Conservation (phyloP, 2,888 invertebrate species). For the Cephus runcator region DNA sequence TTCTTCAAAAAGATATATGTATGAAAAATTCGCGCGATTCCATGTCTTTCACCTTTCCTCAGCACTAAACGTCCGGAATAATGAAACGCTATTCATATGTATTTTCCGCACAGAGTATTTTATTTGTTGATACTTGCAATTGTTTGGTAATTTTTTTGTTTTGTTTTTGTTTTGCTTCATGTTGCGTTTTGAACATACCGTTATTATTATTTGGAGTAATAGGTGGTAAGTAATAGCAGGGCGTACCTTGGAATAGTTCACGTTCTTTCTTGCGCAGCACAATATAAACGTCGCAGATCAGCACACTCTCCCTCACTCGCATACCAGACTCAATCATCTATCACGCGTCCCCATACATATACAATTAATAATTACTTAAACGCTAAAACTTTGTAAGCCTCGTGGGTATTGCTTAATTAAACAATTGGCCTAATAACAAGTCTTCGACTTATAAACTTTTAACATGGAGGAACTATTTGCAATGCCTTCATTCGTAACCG, state of each 20-base stretch:
- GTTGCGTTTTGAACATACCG: slow-evolving; percentile 56
- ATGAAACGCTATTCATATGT: slow-evolving; percentile 57
- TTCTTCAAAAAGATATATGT: background rate
- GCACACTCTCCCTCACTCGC: slow-evolving; percentile 51
- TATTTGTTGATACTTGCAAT: slow-evolving; percentile 56
- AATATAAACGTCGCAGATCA: slow-evolving; percentile 65
- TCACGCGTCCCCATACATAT: slow-evolving; percentile 36
- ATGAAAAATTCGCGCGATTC: slow-evolving; percentile 28
- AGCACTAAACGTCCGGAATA: slow-evolving; percentile 66
- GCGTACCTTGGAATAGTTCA: slow-evolving; percentile 66
- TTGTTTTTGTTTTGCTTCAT: slow-evolving; percentile 39
- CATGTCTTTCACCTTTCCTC: slow-evolving; percentile 66
- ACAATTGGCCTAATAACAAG: slow-evolving; percentile 57
- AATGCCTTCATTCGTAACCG: slow-evolving; percentile 38
- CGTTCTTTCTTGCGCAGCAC: slow-evolving; percentile 66
- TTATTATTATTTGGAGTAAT: slow-evolving; percentile 48
- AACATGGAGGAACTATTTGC: slow-evolving; percentile 62
- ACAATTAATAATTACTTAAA: slow-evolving; percentile 44
- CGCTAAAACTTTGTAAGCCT: slow-evolving; percentile 54
- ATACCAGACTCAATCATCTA: slow-evolving; percentile 19
- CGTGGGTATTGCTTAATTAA: slow-evolving; percentile 59
- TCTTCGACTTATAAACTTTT: slow-evolving; percentile 43
- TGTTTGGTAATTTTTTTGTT: slow-evolving; percentile 35
- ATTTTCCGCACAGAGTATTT: slow-evolving; percentile 58
- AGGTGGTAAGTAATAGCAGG: slow-evolving; percentile 63